Percentiles rank a stretch among this genome's conserved stretches.
Evolutionary conservation across 2,888 invertebrate genomes (phyloP).

Genomic region (Agriopis aurantiaria): DNA sequence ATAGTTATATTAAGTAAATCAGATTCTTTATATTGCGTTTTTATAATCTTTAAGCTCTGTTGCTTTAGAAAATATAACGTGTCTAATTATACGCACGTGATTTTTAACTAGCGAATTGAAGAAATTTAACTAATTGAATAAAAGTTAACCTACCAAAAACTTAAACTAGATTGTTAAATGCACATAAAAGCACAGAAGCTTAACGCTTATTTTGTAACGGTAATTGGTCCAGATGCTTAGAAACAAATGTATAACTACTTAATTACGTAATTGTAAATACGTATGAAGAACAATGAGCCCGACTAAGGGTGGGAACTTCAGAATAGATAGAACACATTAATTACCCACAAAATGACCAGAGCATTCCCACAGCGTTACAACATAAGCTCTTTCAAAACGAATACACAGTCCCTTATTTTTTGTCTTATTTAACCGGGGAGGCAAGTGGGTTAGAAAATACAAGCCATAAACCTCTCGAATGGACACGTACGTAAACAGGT

Average conservation of each 20-base stretch:
- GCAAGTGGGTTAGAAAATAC: constrained; percentile 43
- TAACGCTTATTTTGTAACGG: constrained; percentile 31
- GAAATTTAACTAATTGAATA: no score
- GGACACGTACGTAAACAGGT: constrained; percentile 62
- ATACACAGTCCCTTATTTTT: constrained; percentile 37
- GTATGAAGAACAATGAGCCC: constrained; percentile 45
- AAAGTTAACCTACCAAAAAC: background rate
- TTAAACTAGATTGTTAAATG: constrained; percentile 2
- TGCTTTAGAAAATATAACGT: no score
- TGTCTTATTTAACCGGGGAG: constrained; percentile 15
- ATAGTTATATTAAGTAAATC: background rate
- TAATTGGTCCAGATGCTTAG: constrained; percentile 48
- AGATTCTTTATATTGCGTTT: background rate
- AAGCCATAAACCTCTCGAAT: constrained; percentile 44
- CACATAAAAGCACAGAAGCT: constrained; percentile 38
- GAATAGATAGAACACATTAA: constrained; percentile 40
- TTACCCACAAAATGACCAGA: constrained; percentile 44
- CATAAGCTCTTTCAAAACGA: constrained; percentile 39
- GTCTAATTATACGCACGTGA: background rate
- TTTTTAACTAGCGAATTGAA: no score
- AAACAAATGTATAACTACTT: constrained; percentile 39
- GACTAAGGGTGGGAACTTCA: constrained; percentile 45
- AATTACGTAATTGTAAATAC: constrained; percentile 43
- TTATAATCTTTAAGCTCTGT: no score
- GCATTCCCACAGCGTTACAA: constrained; percentile 45